phyloP scores from a whole-genome alignment of 2,888 invertebrate species.

The Acrobasis suavella region DNA sequence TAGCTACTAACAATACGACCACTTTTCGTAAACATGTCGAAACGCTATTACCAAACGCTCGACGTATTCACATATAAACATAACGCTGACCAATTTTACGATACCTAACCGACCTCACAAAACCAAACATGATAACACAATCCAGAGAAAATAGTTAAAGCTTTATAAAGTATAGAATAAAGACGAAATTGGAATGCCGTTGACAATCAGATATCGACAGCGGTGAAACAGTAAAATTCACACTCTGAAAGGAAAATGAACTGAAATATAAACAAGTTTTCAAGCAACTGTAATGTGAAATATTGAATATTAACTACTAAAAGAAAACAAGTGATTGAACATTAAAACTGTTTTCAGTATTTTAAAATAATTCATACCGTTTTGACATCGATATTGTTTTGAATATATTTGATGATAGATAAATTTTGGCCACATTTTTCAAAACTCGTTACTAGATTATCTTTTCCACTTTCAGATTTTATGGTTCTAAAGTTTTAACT shows the following conservation, averaged over 20 bases:
- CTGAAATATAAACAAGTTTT: background rate
- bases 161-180: slow-evolving; percentile 10
- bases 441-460: too few relatives aligned
- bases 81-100: slow-evolving; percentile 18
- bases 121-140: slow-evolving; percentile 17
- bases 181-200: slow-evolving; percentile 13
- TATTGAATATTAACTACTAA: background rate
- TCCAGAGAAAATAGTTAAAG: slow-evolving; percentile 3
- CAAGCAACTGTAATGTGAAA: background rate
- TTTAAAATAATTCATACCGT: background rate
- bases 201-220: slow-evolving; percentile 15
- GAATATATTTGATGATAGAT: background rate
- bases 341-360: background rate
- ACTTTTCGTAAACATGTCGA: slow-evolving; percentile 1
- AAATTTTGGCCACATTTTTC: background rate
- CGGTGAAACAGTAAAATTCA: slow-evolving; percentile 11
- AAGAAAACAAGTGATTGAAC: background rate
- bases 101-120: slow-evolving; percentile 15
- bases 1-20: slow-evolving; percentile 4
- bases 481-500: too few relatives aligned
- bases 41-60: background rate
- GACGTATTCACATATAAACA: slow-evolving; percentile 12
- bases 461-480: too few relatives aligned
- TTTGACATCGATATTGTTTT: too few relatives aligned
- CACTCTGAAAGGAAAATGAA: slow-evolving; percentile 4